Base-by-base conservation (phyloP, 1,140 invertebrate genomes). In the Antheraea mylitta region DNA sequence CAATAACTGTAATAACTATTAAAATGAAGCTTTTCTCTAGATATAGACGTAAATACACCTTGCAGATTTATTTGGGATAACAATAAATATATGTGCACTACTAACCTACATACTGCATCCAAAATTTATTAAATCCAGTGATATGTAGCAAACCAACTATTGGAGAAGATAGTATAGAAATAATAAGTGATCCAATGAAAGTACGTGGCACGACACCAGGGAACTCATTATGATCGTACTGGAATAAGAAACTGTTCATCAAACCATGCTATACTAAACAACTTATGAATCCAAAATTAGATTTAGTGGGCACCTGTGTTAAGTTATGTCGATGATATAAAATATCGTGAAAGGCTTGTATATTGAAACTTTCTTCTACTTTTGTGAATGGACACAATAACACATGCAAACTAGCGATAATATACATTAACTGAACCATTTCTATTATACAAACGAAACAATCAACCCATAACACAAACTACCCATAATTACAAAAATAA, bases 291-390 rank as follows among this genome's bases (percentile, higher is more conserved):
- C 87, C 87, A 89, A 90, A 91, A 85, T 90, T 90, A 90, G 88
- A 90, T 82, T 76, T 79, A 73, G 68, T 73, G 60, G 76, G 75
- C 94, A 99, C 98, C 95, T 97, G 91, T 53, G 95, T 93, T 68
- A 99, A 93, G 93, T 99, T 97, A 86, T 93, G 92, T 69, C 95
- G 94, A 85, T 98, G 95, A 92, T 98, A 99, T 16, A 99, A 93
- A 77, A 99, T 94, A 93, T 99, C 99, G 93, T 99, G 99, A 88
- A 97, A 97, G 13, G 99, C 99, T 94, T 99, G 98, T 19, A 99
- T 93, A 93, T 99, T 99, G 85, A 99, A 99, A 93, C 98, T 99
- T 94, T 99, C 99, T 93, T 99, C 99, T 10, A 99, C 99, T 96
- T 99, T 99, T 0, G 98, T 99, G 86, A 96, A 99, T 60, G 99